Conservation (phyloP, 2,113 vertebrate species). For the Todiramphus saurophagus region DNA sequence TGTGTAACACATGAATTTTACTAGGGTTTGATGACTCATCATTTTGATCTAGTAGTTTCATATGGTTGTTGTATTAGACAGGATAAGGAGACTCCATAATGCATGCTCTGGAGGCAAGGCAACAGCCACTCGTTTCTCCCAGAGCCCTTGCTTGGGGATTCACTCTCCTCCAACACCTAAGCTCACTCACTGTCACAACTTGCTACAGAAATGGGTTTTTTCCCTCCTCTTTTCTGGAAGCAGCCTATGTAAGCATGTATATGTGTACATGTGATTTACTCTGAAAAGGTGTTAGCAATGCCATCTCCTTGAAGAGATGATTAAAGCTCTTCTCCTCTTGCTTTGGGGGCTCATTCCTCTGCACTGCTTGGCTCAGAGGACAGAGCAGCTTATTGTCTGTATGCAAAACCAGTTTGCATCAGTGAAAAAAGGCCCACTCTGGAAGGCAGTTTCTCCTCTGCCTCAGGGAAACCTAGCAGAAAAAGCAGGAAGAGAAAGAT, state of each 20-base stretch:
- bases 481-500: not conserved
- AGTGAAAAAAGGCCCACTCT: not conserved
- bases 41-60: not conserved
- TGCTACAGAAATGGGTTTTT: not conserved
- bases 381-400: not conserved
- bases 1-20: not conserved
- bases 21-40: not conserved
- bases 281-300: not conserved
- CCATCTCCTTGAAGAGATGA: rapidly evolving
- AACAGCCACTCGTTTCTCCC: not conserved
- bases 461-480: not conserved
- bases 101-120: not conserved
- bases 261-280: rapidly evolving
- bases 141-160: rapidly evolving
- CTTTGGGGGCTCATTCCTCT: not conserved
- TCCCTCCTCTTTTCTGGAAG: not conserved
- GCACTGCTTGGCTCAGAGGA: not conserved
- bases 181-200: rapidly evolving
- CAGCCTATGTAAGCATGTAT: not conserved
- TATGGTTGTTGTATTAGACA: not conserved
- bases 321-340: not conserved
- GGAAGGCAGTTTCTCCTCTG: not conserved
- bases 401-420: not conserved
- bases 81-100: not conserved
- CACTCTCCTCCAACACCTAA: not conserved